phyloP scores from a whole-genome alignment of 2,797 vertebrate genomes.

The Podarcis lilfordi region DNA sequence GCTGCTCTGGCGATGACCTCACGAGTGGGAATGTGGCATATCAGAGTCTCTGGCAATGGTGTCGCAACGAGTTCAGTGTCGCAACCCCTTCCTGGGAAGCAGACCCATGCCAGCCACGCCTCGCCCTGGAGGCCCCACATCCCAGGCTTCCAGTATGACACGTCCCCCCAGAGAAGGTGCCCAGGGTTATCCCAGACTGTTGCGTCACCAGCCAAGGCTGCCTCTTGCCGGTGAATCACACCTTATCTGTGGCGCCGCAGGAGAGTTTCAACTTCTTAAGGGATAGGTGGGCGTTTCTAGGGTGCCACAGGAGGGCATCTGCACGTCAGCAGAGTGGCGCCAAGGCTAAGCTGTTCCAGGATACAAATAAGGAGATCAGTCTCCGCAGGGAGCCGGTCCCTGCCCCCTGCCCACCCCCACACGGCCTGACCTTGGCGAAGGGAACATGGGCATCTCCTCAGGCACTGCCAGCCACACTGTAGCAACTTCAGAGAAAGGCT shows the following conservation, averaged over 20 bases:
- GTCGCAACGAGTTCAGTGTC: not conserved
- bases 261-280: not conserved
- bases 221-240: not conserved
- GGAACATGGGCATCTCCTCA: not conserved
- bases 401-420: not conserved
- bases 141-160: not conserved
- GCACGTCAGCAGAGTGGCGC: not conserved
- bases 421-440: not conserved
- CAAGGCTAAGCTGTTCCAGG: not conserved
- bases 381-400: not conserved
- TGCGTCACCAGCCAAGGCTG: not conserved
- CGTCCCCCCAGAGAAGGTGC: not conserved
- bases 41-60: no score
- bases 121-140: not conserved
- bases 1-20: not conserved
- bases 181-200: not conserved
- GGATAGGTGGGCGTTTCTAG: not conserved
- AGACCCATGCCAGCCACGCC: no score
- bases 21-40: not conserved
- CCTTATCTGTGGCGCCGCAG: not conserved
- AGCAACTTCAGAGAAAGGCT: no score
- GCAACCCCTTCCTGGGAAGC: not conserved
- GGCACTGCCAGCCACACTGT: not conserved
- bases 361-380: conserved; percentile 16
- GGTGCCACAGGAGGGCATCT: not conserved